A percentile compares a stretch with the other conserved stretches of the same genome.
Evolutionary conservation across 2,113 vertebrate species (phyloP).

Genomic region (Brachionichthys hirsutus): DNA sequence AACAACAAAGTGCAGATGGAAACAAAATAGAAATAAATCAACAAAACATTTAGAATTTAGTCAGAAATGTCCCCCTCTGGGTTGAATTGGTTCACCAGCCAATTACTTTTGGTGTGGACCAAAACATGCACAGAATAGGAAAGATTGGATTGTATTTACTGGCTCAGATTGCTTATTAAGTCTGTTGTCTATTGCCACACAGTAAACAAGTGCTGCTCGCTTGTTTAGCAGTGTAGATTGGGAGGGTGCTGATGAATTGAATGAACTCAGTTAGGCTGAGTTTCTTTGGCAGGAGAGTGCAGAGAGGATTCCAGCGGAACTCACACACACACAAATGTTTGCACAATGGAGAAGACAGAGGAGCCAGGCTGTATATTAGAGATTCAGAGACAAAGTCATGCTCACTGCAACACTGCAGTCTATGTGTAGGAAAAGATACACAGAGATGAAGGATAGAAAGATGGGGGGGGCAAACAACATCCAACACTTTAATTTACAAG

Average conservation of each 20-base stretch:
- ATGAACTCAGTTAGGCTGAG: slow-evolving; percentile 35
- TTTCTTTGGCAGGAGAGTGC: slow-evolving; percentile 22
- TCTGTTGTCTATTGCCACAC: slow-evolving; percentile 25
- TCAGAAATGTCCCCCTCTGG: not conserved
- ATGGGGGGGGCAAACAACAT: slow-evolving; percentile 27
- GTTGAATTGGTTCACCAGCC: not conserved
- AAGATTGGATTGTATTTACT: slow-evolving; percentile 10
- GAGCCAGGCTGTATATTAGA: slow-evolving; percentile 54
- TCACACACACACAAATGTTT: slow-evolving; percentile 21
- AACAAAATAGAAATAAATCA: too few relatives aligned
- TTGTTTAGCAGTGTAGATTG: slow-evolving; percentile 23
- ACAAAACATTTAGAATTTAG: not conserved
- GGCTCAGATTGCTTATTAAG: slow-evolving; percentile 28
- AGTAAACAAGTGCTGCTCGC: slow-evolving; percentile 25
- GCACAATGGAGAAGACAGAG: slow-evolving; percentile 26
- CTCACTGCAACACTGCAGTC: slow-evolving; percentile 37
- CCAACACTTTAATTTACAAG: slow-evolving; percentile 64
- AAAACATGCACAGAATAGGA: not conserved
- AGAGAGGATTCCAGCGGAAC: slow-evolving; percentile 1
- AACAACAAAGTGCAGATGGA: too few relatives aligned
- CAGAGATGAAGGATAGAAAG: slow-evolving; percentile 30
- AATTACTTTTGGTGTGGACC: not conserved
- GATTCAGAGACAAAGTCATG: slow-evolving; percentile 66
- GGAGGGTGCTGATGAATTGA: slow-evolving; percentile 49
- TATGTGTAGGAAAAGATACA: slow-evolving; percentile 21